A percentile compares a stretch with the other conserved stretches of the same genome.
Conservation (phyloP, 1,140 invertebrate genomes). For the Leptoteleia sp. region DNA sequence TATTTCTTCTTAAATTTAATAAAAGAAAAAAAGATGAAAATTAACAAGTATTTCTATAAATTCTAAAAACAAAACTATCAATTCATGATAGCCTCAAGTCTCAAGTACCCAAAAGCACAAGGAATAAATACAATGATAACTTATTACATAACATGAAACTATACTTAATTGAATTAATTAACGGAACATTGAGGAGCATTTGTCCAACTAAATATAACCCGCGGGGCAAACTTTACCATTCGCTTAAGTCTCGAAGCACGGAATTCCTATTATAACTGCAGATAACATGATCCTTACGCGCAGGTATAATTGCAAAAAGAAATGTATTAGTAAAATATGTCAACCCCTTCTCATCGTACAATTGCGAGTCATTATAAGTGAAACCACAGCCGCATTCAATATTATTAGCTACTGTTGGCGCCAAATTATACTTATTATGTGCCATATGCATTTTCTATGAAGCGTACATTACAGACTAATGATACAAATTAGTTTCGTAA, state of each 20-base stretch:
- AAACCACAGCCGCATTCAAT: constrained; percentile 24
- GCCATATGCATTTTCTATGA: constrained; percentile 50
- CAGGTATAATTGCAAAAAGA: constrained; percentile 25
- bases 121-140: neutral
- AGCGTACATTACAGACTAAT: constrained; percentile 29
- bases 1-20: too few species aligned
- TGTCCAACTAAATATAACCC: constrained; percentile 40
- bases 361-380: constrained; percentile 40
- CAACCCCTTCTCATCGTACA: too few species aligned
- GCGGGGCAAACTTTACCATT: neutral
- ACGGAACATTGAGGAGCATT: constrained; percentile 42
- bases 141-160: constrained; percentile 8
- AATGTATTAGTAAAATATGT: constrained; percentile 34
- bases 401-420: constrained; percentile 30
- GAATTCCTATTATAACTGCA: constrained; percentile 15
- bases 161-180: constrained; percentile 52
- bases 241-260: constrained; percentile 8
- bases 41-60: too few species aligned
- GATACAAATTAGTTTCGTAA: constrained; percentile 36
- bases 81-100: too few species aligned
- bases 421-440: constrained; percentile 52
- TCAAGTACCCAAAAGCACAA: neutral
- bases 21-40: too few species aligned
- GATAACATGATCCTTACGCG: constrained; percentile 22
- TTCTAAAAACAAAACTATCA: too few species aligned